phyloP scores from a whole-genome alignment of 2,113 vertebrate genomes.

The Tursiops truncatus region DNA sequence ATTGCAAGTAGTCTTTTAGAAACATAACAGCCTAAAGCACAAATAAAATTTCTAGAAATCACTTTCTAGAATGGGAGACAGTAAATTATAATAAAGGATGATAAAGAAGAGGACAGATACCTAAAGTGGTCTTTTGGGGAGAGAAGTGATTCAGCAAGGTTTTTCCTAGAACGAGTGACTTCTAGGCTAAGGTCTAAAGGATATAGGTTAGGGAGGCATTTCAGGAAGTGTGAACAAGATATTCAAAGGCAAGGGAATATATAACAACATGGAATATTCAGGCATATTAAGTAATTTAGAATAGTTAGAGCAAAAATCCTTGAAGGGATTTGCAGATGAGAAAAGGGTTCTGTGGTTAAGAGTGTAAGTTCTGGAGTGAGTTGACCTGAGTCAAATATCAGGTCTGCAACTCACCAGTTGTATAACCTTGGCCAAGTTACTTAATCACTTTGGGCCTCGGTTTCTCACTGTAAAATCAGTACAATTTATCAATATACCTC shows the following conservation, averaged over 20 bases:
- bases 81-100: neutral
- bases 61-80: conserved; percentile 6
- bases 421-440: conserved; percentile 17
- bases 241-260: neutral
- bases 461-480: conserved; percentile 44
- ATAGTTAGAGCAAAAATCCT: neutral
- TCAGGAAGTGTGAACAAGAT: neutral
- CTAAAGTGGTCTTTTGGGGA: neutral
- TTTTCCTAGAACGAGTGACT: neutral
- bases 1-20: conserved; percentile 24
- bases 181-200: neutral
- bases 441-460: conserved; percentile 22
- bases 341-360: neutral
- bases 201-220: neutral
- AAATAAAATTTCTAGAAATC: conserved; percentile 24
- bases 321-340: neutral
- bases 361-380: conserved; percentile 1
- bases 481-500: neutral
- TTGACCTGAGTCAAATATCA: neutral
- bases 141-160: neutral
- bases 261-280: neutral
- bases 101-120: neutral
- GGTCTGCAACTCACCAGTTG: neutral
- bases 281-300: conserved; percentile 1
- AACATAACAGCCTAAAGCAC: neutral